Base-by-base conservation (phyloP, 2,888 invertebrate species). In the Azorinus chamasolen region DNA sequence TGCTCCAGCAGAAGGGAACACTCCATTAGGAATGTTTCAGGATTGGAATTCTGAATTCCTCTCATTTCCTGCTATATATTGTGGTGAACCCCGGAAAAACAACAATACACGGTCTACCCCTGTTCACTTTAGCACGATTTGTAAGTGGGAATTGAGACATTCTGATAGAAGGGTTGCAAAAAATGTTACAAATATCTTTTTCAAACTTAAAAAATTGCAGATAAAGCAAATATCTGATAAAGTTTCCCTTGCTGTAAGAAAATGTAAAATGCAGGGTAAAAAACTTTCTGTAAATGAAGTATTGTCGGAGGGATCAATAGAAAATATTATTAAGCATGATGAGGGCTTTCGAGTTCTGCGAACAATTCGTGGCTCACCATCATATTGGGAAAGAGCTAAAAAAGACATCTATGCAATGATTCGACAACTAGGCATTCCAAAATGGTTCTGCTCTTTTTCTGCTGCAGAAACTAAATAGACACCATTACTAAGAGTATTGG, bases 391-490 rank as follows among this genome's bases (percentile, higher is more conserved):
- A 37, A n/a, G 62, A 46, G 66, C 76, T 8, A 80, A 82, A 62
- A 83, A 76, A 51, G 78, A 84, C 32, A n/a, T 86, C 0, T 84
- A 85, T 65, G 83, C 82, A 4, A 79, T 82, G 78, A 83, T 86
- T 0, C 41, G 79, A 27, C 69, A 75, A 43, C 45, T 66, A 25
- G 65, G 66, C 27, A 45, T 55, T 39, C 66, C 65, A 22, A 74
- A 58, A 41, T 75, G n/a, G n/a, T n/a, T n/a, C n/a, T n/a, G n/a
- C 27, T 61, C 65, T 4, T 65, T 65, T 46, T 73, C 65, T 8
- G 61, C 74, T 18, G 83, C 85, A 37, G 85, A 88, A 69, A 84
- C 72, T n/a, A 61, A 63, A 18, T 84, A 83, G 83, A 18, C 16
- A 12, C 58, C 57, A 24, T 48, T 83, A 14, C 59, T 84, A 1